Conservation (phyloP, 2,113 vertebrate species). For the Ondatra zibethicus region DNA sequence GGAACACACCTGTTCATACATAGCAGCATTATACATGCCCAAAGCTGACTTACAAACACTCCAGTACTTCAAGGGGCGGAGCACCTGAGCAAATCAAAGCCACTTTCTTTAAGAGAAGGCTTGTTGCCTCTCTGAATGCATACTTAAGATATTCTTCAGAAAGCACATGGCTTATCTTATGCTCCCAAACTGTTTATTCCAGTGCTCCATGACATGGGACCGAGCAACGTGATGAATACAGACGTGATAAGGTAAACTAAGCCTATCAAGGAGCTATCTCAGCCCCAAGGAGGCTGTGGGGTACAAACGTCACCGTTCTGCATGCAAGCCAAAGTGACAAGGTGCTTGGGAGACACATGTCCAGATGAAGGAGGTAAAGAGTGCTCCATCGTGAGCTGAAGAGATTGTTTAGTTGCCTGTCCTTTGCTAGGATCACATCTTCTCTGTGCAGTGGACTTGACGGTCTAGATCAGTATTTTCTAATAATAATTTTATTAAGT, state of each 20-base stretch:
- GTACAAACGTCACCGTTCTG: not conserved
- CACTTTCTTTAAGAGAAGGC: not conserved
- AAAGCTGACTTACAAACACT: not conserved
- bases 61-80: not conserved
- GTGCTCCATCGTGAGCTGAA: not conserved
- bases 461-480: not conserved
- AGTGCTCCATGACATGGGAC: not conserved
- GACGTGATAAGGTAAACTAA: accelerated
- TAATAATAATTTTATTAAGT: not conserved
- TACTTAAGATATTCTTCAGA: not conserved
- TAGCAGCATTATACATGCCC: not conserved
- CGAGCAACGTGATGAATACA: not conserved
- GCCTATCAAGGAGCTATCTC: not conserved
- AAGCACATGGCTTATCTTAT: accelerated
- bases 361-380: not conserved
- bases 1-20: not conserved
- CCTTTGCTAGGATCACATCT: not conserved
- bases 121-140: not conserved
- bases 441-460: not conserved
- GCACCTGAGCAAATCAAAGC: not conserved
- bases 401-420: not conserved
- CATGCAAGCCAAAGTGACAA: not conserved
- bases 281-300: accelerated
- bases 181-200: not conserved
- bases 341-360: not conserved